Percentiles rank a stretch among this genome's conserved stretches.
phyloP scores from a whole-genome alignment of 1,140 invertebrate species.

The Coenobita brevimanus region DNA sequence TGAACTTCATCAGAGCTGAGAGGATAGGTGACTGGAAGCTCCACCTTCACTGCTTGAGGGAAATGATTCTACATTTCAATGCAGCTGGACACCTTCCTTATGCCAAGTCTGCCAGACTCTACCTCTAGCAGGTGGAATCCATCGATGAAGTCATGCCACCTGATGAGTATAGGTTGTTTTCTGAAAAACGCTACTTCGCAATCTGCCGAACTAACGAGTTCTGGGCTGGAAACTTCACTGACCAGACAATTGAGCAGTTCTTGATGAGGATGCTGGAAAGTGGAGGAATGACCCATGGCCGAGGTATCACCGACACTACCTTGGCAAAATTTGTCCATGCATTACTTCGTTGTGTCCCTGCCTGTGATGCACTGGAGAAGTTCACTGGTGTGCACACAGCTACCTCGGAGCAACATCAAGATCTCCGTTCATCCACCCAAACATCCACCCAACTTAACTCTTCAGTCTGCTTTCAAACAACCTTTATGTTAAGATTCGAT shows the following conservation, averaged over 20 bases:
- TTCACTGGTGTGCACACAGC: conserved; percentile 12
- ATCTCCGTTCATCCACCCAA: no score
- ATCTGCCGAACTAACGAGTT: conserved; percentile 6
- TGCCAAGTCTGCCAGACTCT: conserved; percentile 23
- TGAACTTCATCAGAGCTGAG: conserved; percentile 19
- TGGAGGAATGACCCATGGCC: conserved; percentile 20
- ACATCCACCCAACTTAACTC: no score
- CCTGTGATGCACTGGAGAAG: conserved; percentile 14
- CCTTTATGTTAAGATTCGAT: no score
- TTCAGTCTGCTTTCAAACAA: no score
- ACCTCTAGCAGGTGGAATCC: conserved; percentile 20
- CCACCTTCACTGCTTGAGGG: conserved; percentile 10
- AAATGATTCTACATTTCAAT: conserved; percentile 42
- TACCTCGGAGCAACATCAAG: conserved; percentile 12
- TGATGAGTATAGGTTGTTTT: conserved; percentile 14
- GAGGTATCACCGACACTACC: conserved; percentile 5
- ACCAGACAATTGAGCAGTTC: conserved; percentile 31
- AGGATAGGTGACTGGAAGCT: conserved; percentile 8
- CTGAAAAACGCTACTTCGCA: neutral
- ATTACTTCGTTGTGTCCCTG: neutral
- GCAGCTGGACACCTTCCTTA: conserved; percentile 30
- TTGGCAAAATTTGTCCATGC: conserved; percentile 10
- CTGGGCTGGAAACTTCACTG: conserved; percentile 25
- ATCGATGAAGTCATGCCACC: conserved; percentile 23
- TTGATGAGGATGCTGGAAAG: conserved; percentile 17